These are phyloP conservation scores for Enteromius trimaculatus DNA, from an alignment of 2,797 vertebrate species.

Conservation along the genomic window DNA sequence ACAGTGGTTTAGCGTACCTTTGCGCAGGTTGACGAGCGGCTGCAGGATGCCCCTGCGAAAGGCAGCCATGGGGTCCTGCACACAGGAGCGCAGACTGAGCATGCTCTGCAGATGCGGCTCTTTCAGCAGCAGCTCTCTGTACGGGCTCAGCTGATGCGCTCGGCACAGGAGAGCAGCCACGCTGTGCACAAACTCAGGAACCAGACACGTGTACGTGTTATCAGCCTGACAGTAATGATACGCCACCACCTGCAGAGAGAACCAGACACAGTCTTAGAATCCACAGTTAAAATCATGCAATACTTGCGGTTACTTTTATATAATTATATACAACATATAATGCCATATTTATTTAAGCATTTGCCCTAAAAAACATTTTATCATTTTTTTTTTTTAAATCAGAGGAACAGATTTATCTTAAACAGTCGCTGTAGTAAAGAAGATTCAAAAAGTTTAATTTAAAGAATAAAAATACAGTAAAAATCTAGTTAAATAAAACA, in stretches of 20 bases:
- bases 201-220: conserved; percentile 97
- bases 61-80: conserved; percentile 92
- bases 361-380: not conserved
- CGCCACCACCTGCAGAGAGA: conserved; percentile 87
- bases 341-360: not conserved
- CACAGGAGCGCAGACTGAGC: conserved; percentile 95
- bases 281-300: conserved; percentile 1
- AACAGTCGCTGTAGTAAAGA: not conserved
- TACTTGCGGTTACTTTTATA: not conserved
- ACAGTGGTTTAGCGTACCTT: conserved; percentile 76
- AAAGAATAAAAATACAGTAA: not conserved
- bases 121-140: conserved; percentile 89
- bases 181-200: conserved; percentile 97
- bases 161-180: conserved; percentile 92
- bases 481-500: too few species aligned
- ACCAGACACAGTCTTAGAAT: not conserved
- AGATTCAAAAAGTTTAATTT: not conserved
- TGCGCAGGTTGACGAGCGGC: conserved; percentile 86
- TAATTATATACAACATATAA: not conserved
- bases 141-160: conserved; percentile 84
- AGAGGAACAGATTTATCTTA: too few species aligned
- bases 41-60: conserved; percentile 92
- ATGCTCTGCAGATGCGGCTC: conserved; percentile 93
- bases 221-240: conserved; percentile 99
- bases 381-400: too few species aligned